These are phyloP conservation scores for Apis cerana DNA, from an alignment of 1,140 invertebrate species.

Conservation along the genomic window DNA sequence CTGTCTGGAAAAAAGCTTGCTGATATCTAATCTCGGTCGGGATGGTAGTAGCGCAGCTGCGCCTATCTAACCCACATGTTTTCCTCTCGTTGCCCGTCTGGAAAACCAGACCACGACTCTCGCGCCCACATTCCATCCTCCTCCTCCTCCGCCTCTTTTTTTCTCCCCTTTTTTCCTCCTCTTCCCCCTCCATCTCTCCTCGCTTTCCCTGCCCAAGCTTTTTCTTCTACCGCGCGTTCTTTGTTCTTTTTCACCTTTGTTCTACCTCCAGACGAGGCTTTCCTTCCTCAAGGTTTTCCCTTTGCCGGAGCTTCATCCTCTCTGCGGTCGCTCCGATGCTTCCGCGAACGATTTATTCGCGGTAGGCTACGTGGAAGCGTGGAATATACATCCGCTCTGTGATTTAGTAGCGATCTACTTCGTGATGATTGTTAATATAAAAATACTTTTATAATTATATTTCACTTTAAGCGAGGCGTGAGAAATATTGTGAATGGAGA, in stretches of 20 bases:
- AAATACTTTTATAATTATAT: too few species aligned
- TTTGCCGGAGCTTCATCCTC: background rate
- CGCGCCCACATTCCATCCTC: slow-evolving; percentile 33
- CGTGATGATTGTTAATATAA: too few species aligned
- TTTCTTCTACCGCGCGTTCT: background rate
- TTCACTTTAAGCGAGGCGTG: too few species aligned
- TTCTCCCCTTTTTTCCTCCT: background rate
- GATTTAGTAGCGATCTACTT: too few species aligned
- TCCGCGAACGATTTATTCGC: slow-evolving; percentile 41
- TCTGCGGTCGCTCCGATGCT: background rate
- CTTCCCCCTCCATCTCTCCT: background rate
- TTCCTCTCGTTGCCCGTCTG: slow-evolving; percentile 38
- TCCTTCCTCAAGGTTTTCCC: slow-evolving; percentile 20
- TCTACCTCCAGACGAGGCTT: slow-evolving; percentile 5
- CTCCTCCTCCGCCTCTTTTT: background rate
- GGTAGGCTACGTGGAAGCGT: background rate
- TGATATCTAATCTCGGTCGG: slow-evolving; percentile 64
- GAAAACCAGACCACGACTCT: slow-evolving; percentile 47
- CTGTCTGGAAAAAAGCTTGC: slow-evolving; percentile 57
- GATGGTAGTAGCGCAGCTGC: slow-evolving; percentile 54
- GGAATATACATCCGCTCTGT: background rate
- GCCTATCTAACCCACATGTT: slow-evolving; percentile 48
- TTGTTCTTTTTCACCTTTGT: slow-evolving; percentile 20
- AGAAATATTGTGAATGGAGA: too few species aligned
- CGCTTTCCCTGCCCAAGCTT: background rate